Base-by-base conservation (phyloP, 2,888 invertebrate genomes). In the Drosophila paracracens region DNA sequence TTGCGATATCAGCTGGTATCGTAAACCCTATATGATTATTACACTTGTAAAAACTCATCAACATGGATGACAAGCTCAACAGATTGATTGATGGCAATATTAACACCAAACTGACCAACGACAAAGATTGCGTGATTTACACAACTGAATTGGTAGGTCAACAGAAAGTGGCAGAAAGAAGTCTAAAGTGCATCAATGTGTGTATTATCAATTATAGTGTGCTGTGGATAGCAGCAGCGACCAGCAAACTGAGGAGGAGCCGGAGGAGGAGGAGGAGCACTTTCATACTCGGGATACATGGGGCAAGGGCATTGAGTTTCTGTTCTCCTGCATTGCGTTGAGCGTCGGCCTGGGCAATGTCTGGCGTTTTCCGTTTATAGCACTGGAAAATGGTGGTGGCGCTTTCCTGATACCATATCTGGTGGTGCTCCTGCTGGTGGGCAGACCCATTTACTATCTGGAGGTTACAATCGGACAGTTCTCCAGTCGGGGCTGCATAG, bases 381-480 rank as follows among this genome's bases (percentile, higher is more conserved):
- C 95, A 0, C 94, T 95, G 79, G 94, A 95, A 80, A 95, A 96
- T 85, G 96, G 96, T 2, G 96, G 95, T 2, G 95, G 95, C 1
- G 95, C 95, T 0, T 96, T 96, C 74, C 91, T 96, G 4, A 95
- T 96, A 76, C 96, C 96, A 0, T 96, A 96, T 82, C 91, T 96
- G 27, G 94, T 95, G 38, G 94, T 96, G 0, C 91, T 96, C 35
- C 85, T 95, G 13, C 87, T 96, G 1, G 94, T 96, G 50, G 96
- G 96, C 11, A 93, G 95, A 73, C 96, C 96, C 0, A 92, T 96
- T 54, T 96, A 96, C 85, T 96, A 95, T 85, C 92, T 97, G 93
- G 96, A 97, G 91, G 95, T 96, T 87, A 93, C 95, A 2, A 92
- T 96, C 35, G 97, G 96, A 8, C 97, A 97, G 91, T 97, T 96